These are phyloP conservation scores for Pandemis cinnamomeana DNA, from an alignment of 2,888 invertebrate genomes.

Conservation along the genomic window DNA sequence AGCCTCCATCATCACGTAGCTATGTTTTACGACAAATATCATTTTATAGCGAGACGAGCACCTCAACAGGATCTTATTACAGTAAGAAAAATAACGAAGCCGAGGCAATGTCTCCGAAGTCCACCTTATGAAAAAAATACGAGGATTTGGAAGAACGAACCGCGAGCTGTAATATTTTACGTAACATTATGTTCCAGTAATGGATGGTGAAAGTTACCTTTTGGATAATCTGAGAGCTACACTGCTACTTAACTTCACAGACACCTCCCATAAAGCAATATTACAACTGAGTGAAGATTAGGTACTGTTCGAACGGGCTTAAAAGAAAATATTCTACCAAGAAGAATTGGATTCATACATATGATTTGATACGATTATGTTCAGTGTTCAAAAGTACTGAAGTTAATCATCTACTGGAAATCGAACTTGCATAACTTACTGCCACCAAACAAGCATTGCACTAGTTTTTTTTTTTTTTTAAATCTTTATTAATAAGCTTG, in stretches of 20 bases:
- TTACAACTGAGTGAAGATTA: background rate
- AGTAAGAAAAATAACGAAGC: slow-evolving; percentile 35
- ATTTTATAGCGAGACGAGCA: slow-evolving; percentile 49
- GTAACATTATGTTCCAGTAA: slow-evolving; percentile 6
- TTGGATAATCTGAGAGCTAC: slow-evolving; percentile 1
- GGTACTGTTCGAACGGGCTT: background rate
- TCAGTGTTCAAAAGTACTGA: too few species aligned
- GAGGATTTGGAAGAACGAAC: slow-evolving; percentile 10
- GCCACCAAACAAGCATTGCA: background rate
- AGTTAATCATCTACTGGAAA: too few species aligned
- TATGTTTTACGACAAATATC: slow-evolving; percentile 59
- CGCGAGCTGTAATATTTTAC: slow-evolving; percentile 12
- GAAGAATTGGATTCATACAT: background rate
- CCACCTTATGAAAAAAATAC: slow-evolving; percentile 13
- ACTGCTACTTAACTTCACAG: background rate
- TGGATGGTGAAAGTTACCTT: slow-evolving; percentile 10
- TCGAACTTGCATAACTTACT: background rate
- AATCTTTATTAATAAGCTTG: too few species aligned
- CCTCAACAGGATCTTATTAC: slow-evolving; percentile 43
- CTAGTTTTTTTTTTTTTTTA: too few species aligned
- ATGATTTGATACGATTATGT: too few species aligned
- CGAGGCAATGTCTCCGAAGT: slow-evolving; percentile 4
- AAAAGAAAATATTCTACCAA: background rate
- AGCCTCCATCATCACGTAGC: slow-evolving; percentile 60
- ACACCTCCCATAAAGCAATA: background rate